These are phyloP conservation scores for Dipodomys spectabilis DNA, from an alignment of 2,113 vertebrate species.

Conservation along the genomic window DNA sequence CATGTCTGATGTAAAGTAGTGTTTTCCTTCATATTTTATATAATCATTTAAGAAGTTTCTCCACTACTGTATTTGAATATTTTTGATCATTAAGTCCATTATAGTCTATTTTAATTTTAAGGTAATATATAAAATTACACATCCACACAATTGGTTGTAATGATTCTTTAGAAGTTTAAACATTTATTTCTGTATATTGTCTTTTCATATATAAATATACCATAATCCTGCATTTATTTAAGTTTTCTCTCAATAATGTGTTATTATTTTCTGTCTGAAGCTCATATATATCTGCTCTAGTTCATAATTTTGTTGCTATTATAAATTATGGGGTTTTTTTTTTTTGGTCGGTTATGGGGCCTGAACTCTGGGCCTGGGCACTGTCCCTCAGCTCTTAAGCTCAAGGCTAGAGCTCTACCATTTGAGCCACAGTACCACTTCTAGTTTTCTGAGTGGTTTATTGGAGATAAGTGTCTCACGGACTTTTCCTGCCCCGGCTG, in stretches of 20 bases:
- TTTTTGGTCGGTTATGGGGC: no score
- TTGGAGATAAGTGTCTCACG: no score
- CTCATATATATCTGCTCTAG: background rate
- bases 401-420: no score
- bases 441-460: no score
- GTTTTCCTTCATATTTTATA: background rate
- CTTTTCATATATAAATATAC: background rate
- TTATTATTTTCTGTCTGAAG: background rate
- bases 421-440: no score
- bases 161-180: slow-evolving; percentile 6
- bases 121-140: background rate
- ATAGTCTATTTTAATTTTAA: slow-evolving; percentile 24
- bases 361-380: no score
- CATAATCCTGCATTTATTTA: background rate
- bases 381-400: no score
- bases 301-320: background rate
- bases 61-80: background rate
- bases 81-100: slow-evolving; percentile 5
- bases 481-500: no score
- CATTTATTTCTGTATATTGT: background rate
- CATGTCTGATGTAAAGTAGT: background rate
- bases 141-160: background rate
- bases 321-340: background rate
- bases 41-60: background rate
- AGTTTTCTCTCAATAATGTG: background rate